Evolutionary conservation across 2,888 invertebrate genomes (phyloP), one percentile per base, ranked within the genome.

Genomic region (Ischnus inquisitorius): DNA sequence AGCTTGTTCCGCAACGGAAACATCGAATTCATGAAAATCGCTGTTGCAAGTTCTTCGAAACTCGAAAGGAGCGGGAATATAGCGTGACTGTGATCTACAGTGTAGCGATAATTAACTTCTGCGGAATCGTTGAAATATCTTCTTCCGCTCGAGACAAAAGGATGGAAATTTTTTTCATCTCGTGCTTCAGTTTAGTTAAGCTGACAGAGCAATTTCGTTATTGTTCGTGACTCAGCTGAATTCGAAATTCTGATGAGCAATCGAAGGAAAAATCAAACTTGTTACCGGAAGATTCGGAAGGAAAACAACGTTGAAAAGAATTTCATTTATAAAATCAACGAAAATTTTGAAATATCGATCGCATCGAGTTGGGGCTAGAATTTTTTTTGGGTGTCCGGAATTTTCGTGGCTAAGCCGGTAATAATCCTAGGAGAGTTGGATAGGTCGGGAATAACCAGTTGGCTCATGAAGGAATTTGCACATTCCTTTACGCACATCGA

Each of bases 371-470:
- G 34, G 6, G 2, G 34, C 6, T 6, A 0, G 1, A 0, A 34
- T 34, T 34, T 34, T 34, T 34, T 34, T 34, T 2, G 0, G 8
- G 4, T 34, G 34, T 34, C 4, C 34, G 34, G 34, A 34, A 34
- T 34, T 34, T 34, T 1, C 8, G 8, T 34, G 34, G 6, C 6
- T 34, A 6, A 34, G 8, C 34, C 8, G 34, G 34, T 8, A 34
- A 0, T 3, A 1, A 10, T 57, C 57, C 28, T 22, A 5, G 10
- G 25, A 10, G 10, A 10, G 57, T 57, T 22, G 12, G 57, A 28
- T 22, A 57, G 57, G 57, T 57, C 57, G 28, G 57, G 22, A 22
- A 57, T 57, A 22, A 12, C 48, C 14, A 48, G n/a, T 16, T n/a
- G 12, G 10, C 22, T 6, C 5, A 10, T 22, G 57, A 57, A 22